A percentile compares a stretch with the other conserved stretches of the same genome.
Evolutionary conservation across 2,113 vertebrate genomes (phyloP).

Genomic region (Perca flavescens): DNA sequence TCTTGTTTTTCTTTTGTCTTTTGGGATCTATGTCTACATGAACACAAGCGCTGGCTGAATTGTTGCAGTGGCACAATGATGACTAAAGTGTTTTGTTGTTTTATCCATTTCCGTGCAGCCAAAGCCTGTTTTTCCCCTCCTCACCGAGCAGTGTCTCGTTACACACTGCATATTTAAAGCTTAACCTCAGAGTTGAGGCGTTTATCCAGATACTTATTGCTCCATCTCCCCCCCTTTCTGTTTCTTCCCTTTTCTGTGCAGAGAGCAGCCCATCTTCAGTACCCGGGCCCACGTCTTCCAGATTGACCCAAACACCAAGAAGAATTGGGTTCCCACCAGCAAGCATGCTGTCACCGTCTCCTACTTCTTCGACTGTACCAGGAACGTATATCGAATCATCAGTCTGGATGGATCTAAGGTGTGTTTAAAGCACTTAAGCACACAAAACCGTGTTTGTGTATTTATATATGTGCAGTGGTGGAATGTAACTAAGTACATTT

Average conservation of each 20-base stretch:
- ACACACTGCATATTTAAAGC: neutral
- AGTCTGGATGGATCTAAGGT: slow-evolving; percentile 98
- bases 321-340: slow-evolving; percentile 98
- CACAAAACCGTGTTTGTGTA: neutral
- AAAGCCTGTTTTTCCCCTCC: neutral
- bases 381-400: slow-evolving; percentile 98
- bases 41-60: neutral
- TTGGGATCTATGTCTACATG: neutral
- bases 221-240: neutral
- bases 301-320: slow-evolving; percentile 98
- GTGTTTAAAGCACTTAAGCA: slow-evolving; percentile 4
- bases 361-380: slow-evolving; percentile 98
- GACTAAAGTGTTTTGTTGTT: neutral
- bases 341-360: slow-evolving; percentile 98
- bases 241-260: slow-evolving; percentile 58
- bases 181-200: neutral
- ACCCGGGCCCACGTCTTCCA: slow-evolving; percentile 99
- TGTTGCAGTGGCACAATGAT: neutral
- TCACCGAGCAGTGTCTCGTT: neutral
- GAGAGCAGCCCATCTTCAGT: slow-evolving; percentile 99
- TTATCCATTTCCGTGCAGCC: neutral
- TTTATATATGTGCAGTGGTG: neutral
- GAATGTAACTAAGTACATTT: too few relatives aligned
- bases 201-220: neutral
- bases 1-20: neutral